These are phyloP conservation scores for Meteorus colon DNA, from an alignment of 2,888 invertebrate species.

Conservation along the genomic window DNA sequence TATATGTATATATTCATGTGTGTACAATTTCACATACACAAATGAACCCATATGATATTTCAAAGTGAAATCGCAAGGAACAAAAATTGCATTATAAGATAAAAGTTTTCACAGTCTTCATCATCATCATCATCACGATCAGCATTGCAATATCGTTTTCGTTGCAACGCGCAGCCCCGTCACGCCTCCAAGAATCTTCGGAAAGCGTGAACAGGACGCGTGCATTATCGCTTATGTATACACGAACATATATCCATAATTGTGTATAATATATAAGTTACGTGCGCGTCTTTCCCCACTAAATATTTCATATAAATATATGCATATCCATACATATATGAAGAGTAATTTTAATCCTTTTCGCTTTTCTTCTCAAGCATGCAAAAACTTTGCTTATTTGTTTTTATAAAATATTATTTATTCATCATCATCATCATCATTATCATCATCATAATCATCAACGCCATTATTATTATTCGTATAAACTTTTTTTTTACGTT, in stretches of 20 bases:
- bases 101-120: conserved; percentile 3
- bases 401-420: conserved; percentile 7
- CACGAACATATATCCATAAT: conserved; percentile 28
- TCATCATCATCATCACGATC: not conserved
- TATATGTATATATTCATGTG: not conserved
- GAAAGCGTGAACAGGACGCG: conserved; percentile 70
- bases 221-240: conserved; percentile 37
- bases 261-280: conserved; percentile 12
- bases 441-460: conserved; percentile 29
- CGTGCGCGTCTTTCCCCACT: conserved; percentile 30
- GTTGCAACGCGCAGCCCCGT: conserved; percentile 51
- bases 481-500: conserved; percentile 28
- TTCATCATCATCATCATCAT: conserved; percentile 31
- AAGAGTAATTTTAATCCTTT: not conserved
- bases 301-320: not conserved
- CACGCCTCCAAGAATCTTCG: conserved; percentile 66
- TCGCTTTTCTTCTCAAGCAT: not conserved
- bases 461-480: conserved; percentile 29
- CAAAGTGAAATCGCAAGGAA: conserved; percentile 42
- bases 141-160: conserved; percentile 36
- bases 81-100: conserved; percentile 46
- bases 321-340: not conserved
- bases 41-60: conserved; percentile 40
- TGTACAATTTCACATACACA: no score
- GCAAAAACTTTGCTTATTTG: not conserved